Evolutionary conservation across 2,113 vertebrate genomes (phyloP).

Genomic region (Sylvietta virens): DNA sequence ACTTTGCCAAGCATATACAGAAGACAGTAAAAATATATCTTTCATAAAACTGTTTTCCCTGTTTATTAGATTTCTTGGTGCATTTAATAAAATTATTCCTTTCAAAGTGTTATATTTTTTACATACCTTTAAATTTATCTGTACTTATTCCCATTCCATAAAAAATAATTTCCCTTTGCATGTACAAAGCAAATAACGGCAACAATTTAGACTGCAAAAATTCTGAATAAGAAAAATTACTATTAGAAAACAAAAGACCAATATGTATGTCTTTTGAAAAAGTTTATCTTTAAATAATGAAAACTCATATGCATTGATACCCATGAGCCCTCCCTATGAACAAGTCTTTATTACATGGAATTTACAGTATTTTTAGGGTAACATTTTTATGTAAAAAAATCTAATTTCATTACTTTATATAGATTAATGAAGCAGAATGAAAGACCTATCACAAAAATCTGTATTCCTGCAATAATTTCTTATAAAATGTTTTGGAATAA

Average conservation of each 20-base stretch:
- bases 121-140: not conserved
- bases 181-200: not conserved
- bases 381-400: not conserved
- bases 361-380: not conserved
- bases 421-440: not conserved
- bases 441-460: not conserved
- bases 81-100: not conserved
- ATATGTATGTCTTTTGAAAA: not conserved
- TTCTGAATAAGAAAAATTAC: not conserved
- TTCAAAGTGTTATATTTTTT: conserved; percentile 1
- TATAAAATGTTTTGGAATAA: not conserved
- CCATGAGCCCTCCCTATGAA: not conserved
- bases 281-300: not conserved
- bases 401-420: not conserved
- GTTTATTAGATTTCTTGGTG: not conserved
- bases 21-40: not conserved
- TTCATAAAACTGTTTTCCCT: not conserved
- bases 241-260: not conserved
- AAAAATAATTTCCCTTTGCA: not conserved
- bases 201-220: not conserved
- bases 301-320: not conserved
- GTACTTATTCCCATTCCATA: not conserved
- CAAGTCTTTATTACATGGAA: not conserved
- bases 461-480: not conserved
- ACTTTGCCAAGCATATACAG: not conserved